phyloP scores from a whole-genome alignment of 2,888 invertebrate species.

The Nomada lathburiana region DNA sequence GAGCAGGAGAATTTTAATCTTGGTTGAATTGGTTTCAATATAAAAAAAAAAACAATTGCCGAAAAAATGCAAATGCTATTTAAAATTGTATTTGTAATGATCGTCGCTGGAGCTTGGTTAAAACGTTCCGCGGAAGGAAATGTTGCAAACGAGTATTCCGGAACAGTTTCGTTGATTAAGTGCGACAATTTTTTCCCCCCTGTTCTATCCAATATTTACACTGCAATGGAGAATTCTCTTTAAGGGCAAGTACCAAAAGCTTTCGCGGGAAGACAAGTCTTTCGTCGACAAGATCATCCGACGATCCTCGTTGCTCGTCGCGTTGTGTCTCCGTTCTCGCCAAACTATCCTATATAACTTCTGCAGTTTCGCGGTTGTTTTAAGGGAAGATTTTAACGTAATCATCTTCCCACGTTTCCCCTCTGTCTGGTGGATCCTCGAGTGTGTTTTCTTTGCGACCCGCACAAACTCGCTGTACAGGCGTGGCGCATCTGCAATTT shows the following conservation, averaged over 20 bases:
- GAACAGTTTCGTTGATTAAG: no score
- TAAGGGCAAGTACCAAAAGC: conserved; percentile 2
- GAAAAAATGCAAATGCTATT: no score
- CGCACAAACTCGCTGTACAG: conserved; percentile 19
- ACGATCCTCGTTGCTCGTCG: neutral
- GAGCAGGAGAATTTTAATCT: neutral
- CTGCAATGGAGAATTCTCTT: neutral
- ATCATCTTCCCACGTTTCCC: conserved; percentile 46
- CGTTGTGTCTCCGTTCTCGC: neutral
- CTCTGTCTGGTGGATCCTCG: neutral
- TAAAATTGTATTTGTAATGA: no score
- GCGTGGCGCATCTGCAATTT: conserved; percentile 21
- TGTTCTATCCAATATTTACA: no score
- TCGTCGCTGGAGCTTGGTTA: no score
- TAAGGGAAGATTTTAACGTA: conserved; percentile 76
- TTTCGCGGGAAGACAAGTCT: neutral
- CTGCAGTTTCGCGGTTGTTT: conserved; percentile 66
- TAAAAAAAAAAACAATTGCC: no score
- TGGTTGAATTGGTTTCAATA: no score
- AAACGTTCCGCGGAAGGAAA: no score
- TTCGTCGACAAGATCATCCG: conserved; percentile 5
- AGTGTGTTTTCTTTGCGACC: conserved; percentile 35
- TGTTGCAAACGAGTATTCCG: no score
- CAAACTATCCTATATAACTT: conserved; percentile 18
- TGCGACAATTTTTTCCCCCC: no score